Base-by-base conservation (phyloP, 2,113 vertebrate species). In the Microcebus griseorufus region DNA sequence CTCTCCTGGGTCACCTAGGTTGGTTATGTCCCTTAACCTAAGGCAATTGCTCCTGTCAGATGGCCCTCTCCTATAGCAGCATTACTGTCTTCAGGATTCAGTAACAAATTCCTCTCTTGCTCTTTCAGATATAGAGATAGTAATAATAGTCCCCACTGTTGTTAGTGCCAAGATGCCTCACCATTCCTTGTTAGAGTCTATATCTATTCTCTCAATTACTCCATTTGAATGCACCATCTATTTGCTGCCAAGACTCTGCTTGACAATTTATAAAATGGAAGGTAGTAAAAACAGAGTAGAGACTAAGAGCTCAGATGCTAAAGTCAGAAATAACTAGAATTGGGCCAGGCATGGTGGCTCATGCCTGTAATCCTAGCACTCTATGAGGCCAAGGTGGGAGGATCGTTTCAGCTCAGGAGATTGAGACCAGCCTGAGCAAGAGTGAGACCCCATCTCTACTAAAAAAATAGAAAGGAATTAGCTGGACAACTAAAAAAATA, bases 261-360 rank as follows among this genome's bases (percentile, higher is more conserved):
- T 34, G 25, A 39, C 53, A 78, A 17, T 73, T 48, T 60, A 53
- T 69, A 88, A 84, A 14, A 88, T 27, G 11, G 25, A 92, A 51
- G 13, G 23, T 45, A 32, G 18, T 60, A 90, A 97, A 96, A 92
- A 69, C 6, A 87, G 29, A 67, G 78, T 1, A 80, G 60, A 83
- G 37, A 84, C 27, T 64, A 94, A 70, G 25, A 82, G 10, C 14
- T 78, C 32, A 48, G 51, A 60, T 45, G 75, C 79, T 65, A 70
- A 90, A 96, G 80, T 76, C 67, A 96, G 32, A 82, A 94, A 86
- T n/a, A 75, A 79, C 11, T 79, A 16, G 14, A 91, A 32, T 3
- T 91, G 34, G 48, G 48, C 48, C 48, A 9, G 48, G 48, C 48
- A 2, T 2, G 48, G 48, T 48, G 48, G 48, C 48, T 48, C 48